Base-by-base conservation (phyloP, 2,888 invertebrate genomes). In the Folsomia manolachei region DNA sequence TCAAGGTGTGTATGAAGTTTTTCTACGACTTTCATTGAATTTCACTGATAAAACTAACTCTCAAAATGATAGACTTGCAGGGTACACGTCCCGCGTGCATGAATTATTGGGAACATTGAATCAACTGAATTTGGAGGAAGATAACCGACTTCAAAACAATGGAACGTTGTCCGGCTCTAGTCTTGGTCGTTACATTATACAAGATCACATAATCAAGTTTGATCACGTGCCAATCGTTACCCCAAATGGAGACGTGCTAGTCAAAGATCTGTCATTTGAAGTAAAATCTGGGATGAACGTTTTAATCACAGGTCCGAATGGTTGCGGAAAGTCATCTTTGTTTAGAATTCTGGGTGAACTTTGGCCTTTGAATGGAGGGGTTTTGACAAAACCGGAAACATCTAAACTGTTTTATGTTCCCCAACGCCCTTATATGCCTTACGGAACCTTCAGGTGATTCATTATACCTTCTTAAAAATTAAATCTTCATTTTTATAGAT, bases 351-450 rank as follows among this genome's bases (percentile, higher is more conserved):
- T 99, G 18, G 98, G 98, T 62, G 97, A 96, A 87, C 85, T 99
- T 71, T 99, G 99, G 99, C 98, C 98, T 0, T 87, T 95, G 71
- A 97, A 96, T 88, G 94, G 95, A 25, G 97, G 97, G 1, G 89
- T 90, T 2, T 86, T 99, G 70, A 95, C 93, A 1, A 99, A 98
- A 85, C 98, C 98, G n/a, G 93, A 92, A 0, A 89, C 91, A 73
- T 94, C 94, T 23, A 96, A 97, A 83, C 88, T 99, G 26, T 99
- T 99, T 86, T 96, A 97, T 83, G 95, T 99, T 82, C 98, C 98
- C 0, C 94, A 97, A 86, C 85, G 96, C 78, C 98, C 98, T 0
- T 99, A 99, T 83, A 98, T 98, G 98, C 97, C 97, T 0, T 86
- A 98, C 2, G 98, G 98, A 0, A 93, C 94, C 1, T 85, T 98